Evolutionary conservation across 2,888 invertebrate genomes (phyloP), one percentile per base, ranked within the genome.

Genomic region (Tetranychus truncatus): DNA sequence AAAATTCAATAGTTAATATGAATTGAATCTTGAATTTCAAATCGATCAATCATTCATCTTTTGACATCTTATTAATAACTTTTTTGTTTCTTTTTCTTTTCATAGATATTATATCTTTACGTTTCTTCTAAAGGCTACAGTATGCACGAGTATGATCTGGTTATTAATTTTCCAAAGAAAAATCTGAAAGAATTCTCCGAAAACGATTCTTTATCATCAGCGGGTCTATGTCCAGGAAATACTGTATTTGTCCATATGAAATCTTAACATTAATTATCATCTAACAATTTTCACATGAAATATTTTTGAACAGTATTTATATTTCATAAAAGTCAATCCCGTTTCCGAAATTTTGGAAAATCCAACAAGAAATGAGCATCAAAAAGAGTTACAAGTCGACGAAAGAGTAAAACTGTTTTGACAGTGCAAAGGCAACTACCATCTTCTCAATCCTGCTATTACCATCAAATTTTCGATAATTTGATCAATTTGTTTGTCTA

Each of bases 151-250:
- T 84, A 81, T 78, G 84, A 84, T 80, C 80, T 85, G 67, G 81
- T 84, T 34, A 83, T 84, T 74, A 83, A 83, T 78, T 84, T 82
- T 79, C 84, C 84, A 7, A 80, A 81, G 15, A 78, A 83, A 72
- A 81, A 82, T 45, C 78, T 84, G n/a, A 82, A 83, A 6, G 77
- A 81, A 65, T 78, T 83, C 77, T 81, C 83, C 77, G 79, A 80
- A 44, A 80, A 79, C 45, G 77, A 79, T 20, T 83, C 84, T 11
- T 79, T 84, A 66, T 81, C 81, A 77, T 82, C 83, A 45, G 81
- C 81, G 20, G 83, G 83, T 7, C 80, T 84, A 4, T 81, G 81
- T 77, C 82, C 84, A 55, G 83, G 84, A 80, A 84, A 84, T 79
- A 83, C 83, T 44, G 81, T 84, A 34, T 84, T 84, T 80, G 81